Evolutionary conservation across 2,113 vertebrate genomes (phyloP).

Genomic region (Delphinus delphis): DNA sequence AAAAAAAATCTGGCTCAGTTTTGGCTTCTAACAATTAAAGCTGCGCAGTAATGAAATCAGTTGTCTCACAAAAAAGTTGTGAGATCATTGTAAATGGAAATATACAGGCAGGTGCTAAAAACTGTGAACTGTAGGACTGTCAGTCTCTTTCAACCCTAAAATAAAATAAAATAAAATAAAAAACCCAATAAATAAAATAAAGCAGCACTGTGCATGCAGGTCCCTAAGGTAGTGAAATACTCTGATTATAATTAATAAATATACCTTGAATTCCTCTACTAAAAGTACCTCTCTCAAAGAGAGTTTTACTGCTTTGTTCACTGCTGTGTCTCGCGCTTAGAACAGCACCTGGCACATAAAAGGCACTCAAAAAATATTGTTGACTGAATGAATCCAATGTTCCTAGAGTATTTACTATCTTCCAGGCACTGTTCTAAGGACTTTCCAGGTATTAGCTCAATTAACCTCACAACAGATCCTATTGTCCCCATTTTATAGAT

Average conservation of each 20-base stretch:
- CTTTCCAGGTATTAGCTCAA: not conserved
- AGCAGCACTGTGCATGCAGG: not conserved
- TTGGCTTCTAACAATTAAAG: too few species aligned
- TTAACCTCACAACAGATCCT: not conserved
- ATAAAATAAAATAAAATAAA: not conserved
- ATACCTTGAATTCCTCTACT: not conserved
- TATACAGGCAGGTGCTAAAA: too few species aligned
- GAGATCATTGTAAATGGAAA: too few species aligned
- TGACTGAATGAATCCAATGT: not conserved
- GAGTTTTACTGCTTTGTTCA: not conserved
- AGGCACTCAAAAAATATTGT: not conserved
- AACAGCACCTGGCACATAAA: not conserved
- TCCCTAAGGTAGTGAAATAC: not conserved
- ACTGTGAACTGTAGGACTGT: too few species aligned
- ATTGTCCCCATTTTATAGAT: not conserved
- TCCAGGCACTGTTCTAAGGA: not conserved
- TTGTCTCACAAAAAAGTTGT: too few species aligned
- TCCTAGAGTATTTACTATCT: not conserved
- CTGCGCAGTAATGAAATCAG: too few species aligned
- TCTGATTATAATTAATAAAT: not conserved
- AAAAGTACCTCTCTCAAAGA: not conserved
- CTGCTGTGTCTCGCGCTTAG: not conserved
- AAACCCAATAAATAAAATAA: conserved; percentile 28
- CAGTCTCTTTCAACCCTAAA: too few species aligned
- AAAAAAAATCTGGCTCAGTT: too few species aligned